phyloP scores from a whole-genome alignment of 2,113 vertebrate species.

The Macaca mulatta region DNA sequence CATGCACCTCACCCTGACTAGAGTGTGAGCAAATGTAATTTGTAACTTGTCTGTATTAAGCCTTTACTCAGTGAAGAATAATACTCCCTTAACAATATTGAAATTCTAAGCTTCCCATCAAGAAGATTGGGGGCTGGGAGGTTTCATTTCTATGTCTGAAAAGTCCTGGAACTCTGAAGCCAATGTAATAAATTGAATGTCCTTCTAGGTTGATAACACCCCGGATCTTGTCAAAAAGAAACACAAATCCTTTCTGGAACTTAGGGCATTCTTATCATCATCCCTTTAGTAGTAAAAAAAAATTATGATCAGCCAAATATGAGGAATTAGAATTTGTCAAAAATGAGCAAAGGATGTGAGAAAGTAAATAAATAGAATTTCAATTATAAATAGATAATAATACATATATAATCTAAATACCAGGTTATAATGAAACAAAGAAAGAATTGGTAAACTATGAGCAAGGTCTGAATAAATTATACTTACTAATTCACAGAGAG shows the following conservation, averaged over 20 bases:
- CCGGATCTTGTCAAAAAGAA: background rate
- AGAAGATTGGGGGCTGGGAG: background rate
- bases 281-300: background rate
- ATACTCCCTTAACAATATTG: background rate
- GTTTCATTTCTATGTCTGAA: background rate
- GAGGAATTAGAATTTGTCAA: background rate
- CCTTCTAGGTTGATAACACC: background rate
- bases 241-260: background rate
- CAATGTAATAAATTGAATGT: constrained; percentile 25
- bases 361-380: background rate
- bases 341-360: background rate
- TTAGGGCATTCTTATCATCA: background rate
- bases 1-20: no score
- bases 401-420: background rate
- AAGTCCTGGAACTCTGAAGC: background rate
- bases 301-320: background rate
- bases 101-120: background rate
- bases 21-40: background rate
- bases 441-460: background rate
- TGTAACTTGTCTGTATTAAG: background rate
- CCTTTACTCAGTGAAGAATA: background rate
- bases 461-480: background rate
- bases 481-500: background rate
- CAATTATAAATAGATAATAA: background rate
- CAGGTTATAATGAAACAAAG: background rate